Evolutionary conservation across 1,140 invertebrate species (phyloP).

Genomic region (Thaumatotibia leucotreta): DNA sequence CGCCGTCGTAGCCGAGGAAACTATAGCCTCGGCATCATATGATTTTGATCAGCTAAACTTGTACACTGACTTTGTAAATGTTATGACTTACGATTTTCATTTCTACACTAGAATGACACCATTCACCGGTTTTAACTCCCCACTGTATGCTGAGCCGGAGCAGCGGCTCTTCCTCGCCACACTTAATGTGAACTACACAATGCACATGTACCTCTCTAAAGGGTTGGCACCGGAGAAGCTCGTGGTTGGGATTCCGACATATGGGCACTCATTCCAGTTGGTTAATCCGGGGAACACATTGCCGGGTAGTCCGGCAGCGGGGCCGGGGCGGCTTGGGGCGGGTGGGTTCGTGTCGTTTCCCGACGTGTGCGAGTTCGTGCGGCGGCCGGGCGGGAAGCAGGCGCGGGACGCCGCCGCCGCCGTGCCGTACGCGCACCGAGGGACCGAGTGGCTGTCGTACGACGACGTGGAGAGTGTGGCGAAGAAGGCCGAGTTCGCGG

Average conservation of each 20-base stretch:
- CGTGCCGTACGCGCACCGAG: constrained; percentile 87
- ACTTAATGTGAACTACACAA: constrained; percentile 90
- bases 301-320: constrained; percentile 83
- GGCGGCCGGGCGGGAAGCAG: background rate
- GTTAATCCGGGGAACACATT: constrained; percentile 81
- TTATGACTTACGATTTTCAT: constrained; percentile 95
- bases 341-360: constrained; percentile 85
- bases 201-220: constrained; percentile 86
- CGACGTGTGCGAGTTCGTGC: constrained; percentile 82
- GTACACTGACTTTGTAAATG: constrained; percentile 90
- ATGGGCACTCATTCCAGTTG: constrained; percentile 88
- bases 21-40: constrained; percentile 86
- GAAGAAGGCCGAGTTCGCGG: constrained; percentile 84
- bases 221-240: constrained; percentile 91
- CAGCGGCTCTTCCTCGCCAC: constrained; percentile 83
- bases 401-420: background rate
- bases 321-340: constrained; percentile 80
- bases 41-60: constrained; percentile 85
- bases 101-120: constrained; percentile 86
- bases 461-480: constrained; percentile 86
- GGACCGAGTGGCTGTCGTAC: constrained; percentile 92
- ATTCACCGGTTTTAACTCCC: constrained; percentile 89
- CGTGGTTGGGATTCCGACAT: constrained; percentile 92
- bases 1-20: constrained; percentile 85
- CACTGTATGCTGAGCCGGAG: constrained; percentile 79